Percentiles rank a stretch among this genome's conserved stretches.
phyloP scores from a whole-genome alignment of 2,797 vertebrate genomes.

The Sitta carolinensis region DNA sequence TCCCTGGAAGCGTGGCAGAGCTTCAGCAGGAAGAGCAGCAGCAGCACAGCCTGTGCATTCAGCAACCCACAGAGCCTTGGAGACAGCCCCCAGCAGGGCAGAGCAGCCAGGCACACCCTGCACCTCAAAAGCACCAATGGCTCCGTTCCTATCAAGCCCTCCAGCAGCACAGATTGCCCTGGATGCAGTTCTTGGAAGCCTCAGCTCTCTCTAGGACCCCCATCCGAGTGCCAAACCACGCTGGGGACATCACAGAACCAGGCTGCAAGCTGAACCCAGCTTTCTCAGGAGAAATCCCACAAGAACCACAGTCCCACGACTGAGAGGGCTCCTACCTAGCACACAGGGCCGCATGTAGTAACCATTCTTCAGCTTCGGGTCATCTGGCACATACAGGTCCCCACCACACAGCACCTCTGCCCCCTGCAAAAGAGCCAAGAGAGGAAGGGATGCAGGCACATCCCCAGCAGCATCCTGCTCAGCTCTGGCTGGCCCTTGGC shows the following conservation, averaged over 20 bases:
- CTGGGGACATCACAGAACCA: neutral
- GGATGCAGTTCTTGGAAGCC: neutral
- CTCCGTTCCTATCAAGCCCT: neutral
- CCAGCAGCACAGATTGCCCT: neutral
- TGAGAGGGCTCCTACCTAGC: constrained; percentile 77
- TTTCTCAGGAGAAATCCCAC: neutral
- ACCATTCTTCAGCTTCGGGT: constrained; percentile 88
- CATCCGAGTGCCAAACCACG: neutral
- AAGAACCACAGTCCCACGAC: neutral
- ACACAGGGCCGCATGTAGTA: constrained; percentile 93
- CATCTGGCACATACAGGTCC: constrained; percentile 79
- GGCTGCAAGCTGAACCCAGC: neutral
- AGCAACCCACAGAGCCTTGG: neutral
- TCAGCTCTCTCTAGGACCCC: neutral
- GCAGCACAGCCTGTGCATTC: neutral
- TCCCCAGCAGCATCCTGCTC: neutral
- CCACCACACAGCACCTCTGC: constrained; percentile 91
- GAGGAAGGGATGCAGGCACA: neutral
- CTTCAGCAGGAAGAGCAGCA: neutral
- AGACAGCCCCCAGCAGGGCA: neutral
- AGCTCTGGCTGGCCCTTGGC: neutral
- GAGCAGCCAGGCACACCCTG: neutral
- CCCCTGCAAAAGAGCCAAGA: constrained; percentile 78
- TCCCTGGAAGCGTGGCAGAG: constrained; percentile 73
- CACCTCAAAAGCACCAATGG: neutral